phyloP scores from a whole-genome alignment of 2,113 vertebrate species.

The Corythornis madagascariensis region DNA sequence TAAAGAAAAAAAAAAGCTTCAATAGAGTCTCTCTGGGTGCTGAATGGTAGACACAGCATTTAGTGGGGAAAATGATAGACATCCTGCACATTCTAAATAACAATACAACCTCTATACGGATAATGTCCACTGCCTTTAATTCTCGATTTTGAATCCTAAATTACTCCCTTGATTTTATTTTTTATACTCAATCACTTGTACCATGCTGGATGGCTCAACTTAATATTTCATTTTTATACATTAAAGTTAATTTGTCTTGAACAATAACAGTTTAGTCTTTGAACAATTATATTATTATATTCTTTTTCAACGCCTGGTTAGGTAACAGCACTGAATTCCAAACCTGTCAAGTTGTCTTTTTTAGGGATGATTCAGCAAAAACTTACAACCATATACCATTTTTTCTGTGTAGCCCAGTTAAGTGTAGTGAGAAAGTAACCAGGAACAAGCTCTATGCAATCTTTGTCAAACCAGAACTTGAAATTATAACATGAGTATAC shows the following conservation, averaged over 20 bases:
- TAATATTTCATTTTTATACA: background rate
- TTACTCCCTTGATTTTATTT: background rate
- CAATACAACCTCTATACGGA: background rate
- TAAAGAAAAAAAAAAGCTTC: background rate
- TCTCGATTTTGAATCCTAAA: background rate
- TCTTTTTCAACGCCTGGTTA: background rate
- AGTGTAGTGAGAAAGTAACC: background rate
- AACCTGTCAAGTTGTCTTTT: background rate
- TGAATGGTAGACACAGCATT: background rate
- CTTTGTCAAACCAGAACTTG: background rate
- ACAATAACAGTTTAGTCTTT: background rate
- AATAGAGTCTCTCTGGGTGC: background rate
- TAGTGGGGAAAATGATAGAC: background rate
- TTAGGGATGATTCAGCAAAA: background rate
- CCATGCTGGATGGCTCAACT: background rate
- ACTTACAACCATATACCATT: background rate
- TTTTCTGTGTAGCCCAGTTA: background rate
- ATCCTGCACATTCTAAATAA: background rate
- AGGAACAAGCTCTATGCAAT: background rate
- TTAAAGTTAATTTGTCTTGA: background rate
- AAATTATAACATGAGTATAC: background rate
- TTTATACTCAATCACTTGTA: background rate
- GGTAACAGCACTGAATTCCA: background rate
- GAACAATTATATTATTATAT: background rate
- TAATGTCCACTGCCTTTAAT: background rate